A percentile compares a stretch with the other conserved stretches of the same genome.
Conservation (phyloP, 2,888 invertebrate genomes). For the Poecilus cupreus region DNA sequence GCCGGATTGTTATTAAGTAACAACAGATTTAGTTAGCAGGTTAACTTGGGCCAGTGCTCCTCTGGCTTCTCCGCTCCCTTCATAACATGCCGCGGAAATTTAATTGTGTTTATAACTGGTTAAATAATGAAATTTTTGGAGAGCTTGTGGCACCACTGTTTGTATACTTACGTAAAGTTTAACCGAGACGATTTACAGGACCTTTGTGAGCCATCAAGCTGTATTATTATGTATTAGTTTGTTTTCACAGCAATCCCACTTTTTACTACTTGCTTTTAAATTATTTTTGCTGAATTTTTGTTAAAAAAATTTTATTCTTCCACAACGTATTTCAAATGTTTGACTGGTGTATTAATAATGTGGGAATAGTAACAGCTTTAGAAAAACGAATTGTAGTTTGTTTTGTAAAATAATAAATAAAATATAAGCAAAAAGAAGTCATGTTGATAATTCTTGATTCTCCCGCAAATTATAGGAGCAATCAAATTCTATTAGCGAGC, state of each 20-base stretch:
- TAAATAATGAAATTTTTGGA: conserved; percentile 57
- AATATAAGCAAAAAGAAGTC: no score
- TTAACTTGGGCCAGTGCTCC: conserved; percentile 39
- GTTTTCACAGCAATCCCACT: background rate
- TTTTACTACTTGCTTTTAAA: background rate
- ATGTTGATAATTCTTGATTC: no score
- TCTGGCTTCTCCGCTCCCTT: conserved; percentile 21
- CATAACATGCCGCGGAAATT: conserved; percentile 38
- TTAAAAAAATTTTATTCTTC: background rate
- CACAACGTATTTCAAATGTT: no score
- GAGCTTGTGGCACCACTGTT: conserved; percentile 42
- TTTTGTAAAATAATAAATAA: no score
- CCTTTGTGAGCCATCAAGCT: conserved; percentile 18
- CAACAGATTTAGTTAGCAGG: conserved; percentile 46
- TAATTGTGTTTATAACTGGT: conserved; percentile 59
- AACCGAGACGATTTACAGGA: conserved; percentile 13
- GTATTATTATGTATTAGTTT: conserved; percentile 8
- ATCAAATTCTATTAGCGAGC: no score
- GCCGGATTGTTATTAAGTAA: conserved; percentile 40
- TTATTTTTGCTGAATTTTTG: background rate
- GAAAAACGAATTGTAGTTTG: no score
- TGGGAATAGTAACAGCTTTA: no score
- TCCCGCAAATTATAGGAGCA: no score
- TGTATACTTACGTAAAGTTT: conserved; percentile 41
- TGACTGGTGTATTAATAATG: no score